Percentiles rank a stretch among this genome's conserved stretches.
Conservation (phyloP, 2,888 invertebrate species). For the Trachelus stipa region DNA sequence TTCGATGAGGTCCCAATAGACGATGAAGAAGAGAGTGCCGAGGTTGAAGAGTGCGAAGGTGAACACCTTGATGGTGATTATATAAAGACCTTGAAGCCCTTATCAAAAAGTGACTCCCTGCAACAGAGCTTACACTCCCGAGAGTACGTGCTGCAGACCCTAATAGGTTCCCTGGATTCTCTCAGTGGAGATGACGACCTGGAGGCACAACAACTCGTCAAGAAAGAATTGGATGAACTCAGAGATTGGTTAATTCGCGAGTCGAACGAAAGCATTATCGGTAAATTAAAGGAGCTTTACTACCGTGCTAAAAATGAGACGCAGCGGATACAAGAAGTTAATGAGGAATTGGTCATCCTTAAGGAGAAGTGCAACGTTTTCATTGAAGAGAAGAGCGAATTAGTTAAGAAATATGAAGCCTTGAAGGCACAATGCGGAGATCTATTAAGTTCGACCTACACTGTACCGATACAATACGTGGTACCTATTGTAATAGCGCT, state of each 20-base stretch:
- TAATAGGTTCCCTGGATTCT: conserved; percentile 50
- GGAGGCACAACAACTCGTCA: conserved; percentile 46
- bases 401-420: conserved; percentile 72
- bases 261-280: conserved; percentile 46
- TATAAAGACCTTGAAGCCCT: conserved; percentile 53
- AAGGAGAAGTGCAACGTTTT: conserved; percentile 80
- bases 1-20: conserved; percentile 26
- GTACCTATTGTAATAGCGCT: conserved; percentile 72
- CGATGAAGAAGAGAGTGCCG: neutral
- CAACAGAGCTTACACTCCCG: conserved; percentile 39
- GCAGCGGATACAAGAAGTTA: conserved; percentile 74
- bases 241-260: conserved; percentile 56
- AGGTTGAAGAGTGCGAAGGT: conserved; percentile 15
- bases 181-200: conserved; percentile 44
- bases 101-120: conserved; percentile 33
- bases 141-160: conserved; percentile 49
- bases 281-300: conserved; percentile 51
- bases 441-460: conserved; percentile 72
- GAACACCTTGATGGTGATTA: conserved; percentile 50
- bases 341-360: conserved; percentile 79
- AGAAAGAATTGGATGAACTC: conserved; percentile 50
- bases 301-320: conserved; percentile 61
- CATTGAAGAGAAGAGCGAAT: conserved; percentile 72
- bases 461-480: conserved; percentile 72
- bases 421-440: conserved; percentile 73